Base-by-base conservation (phyloP, 2,797 vertebrate species). In the Urocyon cinereoargenteus region DNA sequence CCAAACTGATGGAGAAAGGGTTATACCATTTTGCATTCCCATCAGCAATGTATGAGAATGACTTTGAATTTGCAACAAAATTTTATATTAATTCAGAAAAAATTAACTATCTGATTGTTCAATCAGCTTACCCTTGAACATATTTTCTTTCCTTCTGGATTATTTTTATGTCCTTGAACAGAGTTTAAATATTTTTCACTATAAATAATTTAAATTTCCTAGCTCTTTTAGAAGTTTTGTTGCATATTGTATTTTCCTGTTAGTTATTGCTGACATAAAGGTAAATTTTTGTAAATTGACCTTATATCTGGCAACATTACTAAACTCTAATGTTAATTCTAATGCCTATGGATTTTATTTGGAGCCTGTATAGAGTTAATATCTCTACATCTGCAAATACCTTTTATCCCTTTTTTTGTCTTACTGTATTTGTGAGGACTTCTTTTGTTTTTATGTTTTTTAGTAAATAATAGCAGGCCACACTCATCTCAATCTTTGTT, bases 401-500 rank as follows among this genome's bases (percentile, higher is more conserved):
- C n/a, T 92, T 53, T 19, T 40, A 36, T 61, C 57, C 24, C 5
- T 91, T 87, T 86, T 81, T 70, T 57, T 86, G 8, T 53, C 49
- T 64, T 13, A 28, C 49, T 68, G 5, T 40, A 78, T 89, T 81
- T 68, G 7, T 40, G 14, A 34, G 22, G 11, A 34, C 22, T 72
- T 72, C 62, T 79, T 78, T 95, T 92, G 55, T 93, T 84, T 82
- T 34, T n/a, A 6, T 73, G 18, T 83, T 91, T 90, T 91, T 28
- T 40, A 81, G 36, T 53, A 28, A 89, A 49, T 87, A n/a, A 83
- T 86, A 55, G 24, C 16, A 78, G 21, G 53, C 26, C 26, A 36
- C 40, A 16, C 6, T 90, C 94, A 18, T 59, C 31, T 77, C 64
- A 40, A 57, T 84, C 40, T 92, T 75, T 26, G 64, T 3, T 49